phyloP scores from a whole-genome alignment of 2,888 invertebrate genomes.

The Rhorus exstirpatorius region DNA sequence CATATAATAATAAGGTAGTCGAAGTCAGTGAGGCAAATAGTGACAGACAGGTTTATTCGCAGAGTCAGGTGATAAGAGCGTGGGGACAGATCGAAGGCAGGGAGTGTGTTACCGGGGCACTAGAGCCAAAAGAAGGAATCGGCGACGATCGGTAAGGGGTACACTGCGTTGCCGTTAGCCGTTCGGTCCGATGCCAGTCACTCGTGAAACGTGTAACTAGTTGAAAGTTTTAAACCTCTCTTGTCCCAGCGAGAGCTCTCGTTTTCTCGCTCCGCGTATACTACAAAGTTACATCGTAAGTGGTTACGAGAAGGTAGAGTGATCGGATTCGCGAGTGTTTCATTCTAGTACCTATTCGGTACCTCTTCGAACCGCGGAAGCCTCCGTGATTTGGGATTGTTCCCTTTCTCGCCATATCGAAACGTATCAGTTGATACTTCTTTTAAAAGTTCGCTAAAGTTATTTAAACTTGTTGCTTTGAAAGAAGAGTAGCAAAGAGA shows the following conservation, averaged over 20 bases:
- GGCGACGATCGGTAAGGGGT: constrained; percentile 45
- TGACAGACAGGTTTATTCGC: constrained; percentile 8
- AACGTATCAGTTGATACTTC: background rate
- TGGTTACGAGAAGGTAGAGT: background rate
- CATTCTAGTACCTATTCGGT: too few species aligned
- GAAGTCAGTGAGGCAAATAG: constrained; percentile 5
- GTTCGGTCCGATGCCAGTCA: constrained; percentile 71
- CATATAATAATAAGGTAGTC: constrained; percentile 17
- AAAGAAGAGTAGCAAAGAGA: background rate
- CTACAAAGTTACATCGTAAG: background rate
- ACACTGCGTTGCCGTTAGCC: constrained; percentile 44
- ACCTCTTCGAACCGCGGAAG: background rate
- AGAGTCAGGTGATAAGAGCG: background rate
- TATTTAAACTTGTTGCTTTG: constrained; percentile 38
- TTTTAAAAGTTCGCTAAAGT: constrained; percentile 10
- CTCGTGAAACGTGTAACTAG: constrained; percentile 77
- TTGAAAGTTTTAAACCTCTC: constrained; percentile 71
- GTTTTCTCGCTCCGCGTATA: constrained; percentile 14
- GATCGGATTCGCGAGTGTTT: background rate
- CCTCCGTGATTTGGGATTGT: too few species aligned
- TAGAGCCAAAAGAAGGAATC: constrained; percentile 47
- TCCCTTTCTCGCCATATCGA: too few species aligned
- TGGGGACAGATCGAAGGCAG: constrained; percentile 39
- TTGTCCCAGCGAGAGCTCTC: constrained; percentile 40
- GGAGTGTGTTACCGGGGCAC: background rate